Evolutionary conservation across 1,140 invertebrate genomes (phyloP).

Genomic region (Sycobia sp.): DNA sequence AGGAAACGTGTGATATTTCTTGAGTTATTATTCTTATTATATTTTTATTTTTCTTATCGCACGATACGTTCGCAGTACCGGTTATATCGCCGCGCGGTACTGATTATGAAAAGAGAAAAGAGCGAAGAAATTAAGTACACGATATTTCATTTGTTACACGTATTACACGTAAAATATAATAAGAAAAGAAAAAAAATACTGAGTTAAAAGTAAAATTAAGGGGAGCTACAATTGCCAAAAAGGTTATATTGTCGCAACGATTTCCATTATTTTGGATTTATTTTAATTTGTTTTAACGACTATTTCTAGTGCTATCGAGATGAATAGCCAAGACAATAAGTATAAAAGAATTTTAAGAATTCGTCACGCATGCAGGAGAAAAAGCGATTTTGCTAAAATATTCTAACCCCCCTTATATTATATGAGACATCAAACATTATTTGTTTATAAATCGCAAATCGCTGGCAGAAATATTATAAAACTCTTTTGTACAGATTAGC

Average conservation of each 20-base stretch:
- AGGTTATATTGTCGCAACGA: slow-evolving; percentile 23
- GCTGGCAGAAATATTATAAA: background rate
- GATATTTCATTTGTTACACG: slow-evolving; percentile 44
- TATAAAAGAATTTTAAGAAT: slow-evolving; percentile 59
- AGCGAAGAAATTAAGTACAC: slow-evolving; percentile 52
- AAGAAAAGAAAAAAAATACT: too few species aligned
- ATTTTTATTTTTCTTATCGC: background rate
- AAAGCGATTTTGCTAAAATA: slow-evolving; percentile 49
- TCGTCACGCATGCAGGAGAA: slow-evolving; percentile 58
- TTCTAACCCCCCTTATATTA: slow-evolving; percentile 32
- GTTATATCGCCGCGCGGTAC: slow-evolving; percentile 52
- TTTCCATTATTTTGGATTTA: slow-evolving; percentile 23
- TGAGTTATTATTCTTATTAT: background rate
- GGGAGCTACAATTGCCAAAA: too few species aligned
- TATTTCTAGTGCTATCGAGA: slow-evolving; percentile 44
- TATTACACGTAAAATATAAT: slow-evolving; percentile 57
- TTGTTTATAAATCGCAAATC: slow-evolving; percentile 2
- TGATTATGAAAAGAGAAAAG: slow-evolving; percentile 31
- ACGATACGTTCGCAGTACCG: slow-evolving; percentile 39
- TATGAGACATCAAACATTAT: slow-evolving; percentile 37
- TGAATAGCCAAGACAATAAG: slow-evolving; percentile 49
- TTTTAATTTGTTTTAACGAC: slow-evolving; percentile 37
- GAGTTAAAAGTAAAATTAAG: slow-evolving; percentile 53
- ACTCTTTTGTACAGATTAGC: too few species aligned
- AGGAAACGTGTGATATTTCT: too few species aligned